Percentiles rank a stretch among this genome's conserved stretches.
Conservation (phyloP, 2,113 vertebrate genomes). For the Coptodon bakossiorum region DNA sequence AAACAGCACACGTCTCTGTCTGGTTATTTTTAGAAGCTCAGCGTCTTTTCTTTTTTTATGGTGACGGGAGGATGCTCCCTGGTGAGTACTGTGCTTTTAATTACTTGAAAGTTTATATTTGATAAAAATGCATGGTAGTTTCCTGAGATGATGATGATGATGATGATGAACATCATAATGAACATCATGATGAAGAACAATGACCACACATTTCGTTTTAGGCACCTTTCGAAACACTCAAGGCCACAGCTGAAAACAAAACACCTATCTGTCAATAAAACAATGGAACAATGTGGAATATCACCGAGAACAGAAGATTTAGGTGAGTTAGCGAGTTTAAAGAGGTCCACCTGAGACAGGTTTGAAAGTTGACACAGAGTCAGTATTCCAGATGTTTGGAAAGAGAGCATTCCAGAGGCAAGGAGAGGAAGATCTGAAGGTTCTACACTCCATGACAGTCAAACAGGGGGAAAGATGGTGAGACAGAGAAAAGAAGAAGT, state of each 20-base stretch:
- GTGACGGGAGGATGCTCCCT: background rate
- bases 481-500: background rate
- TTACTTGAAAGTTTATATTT: background rate
- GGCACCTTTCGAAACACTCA: background rate
- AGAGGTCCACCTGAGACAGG: background rate
- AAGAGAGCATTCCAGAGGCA: background rate
- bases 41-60: conserved; percentile 13
- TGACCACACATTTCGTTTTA: background rate
- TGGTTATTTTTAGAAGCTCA: conserved; percentile 72
- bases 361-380: background rate
- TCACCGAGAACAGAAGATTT: background rate
- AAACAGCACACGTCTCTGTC: background rate
- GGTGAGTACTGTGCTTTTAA: conserved; percentile 7
- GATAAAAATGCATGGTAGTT: background rate
- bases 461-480: background rate
- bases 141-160: background rate
- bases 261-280: background rate
- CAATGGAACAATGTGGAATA: background rate
- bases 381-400: background rate
- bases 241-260: background rate
- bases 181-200: background rate
- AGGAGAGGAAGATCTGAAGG: background rate
- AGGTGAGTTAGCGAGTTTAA: background rate
- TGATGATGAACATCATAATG: background rate
- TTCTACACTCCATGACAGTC: background rate